Evolutionary conservation across 2,113 vertebrate genomes (phyloP).

Genomic region (Plotosus lineatus): DNA sequence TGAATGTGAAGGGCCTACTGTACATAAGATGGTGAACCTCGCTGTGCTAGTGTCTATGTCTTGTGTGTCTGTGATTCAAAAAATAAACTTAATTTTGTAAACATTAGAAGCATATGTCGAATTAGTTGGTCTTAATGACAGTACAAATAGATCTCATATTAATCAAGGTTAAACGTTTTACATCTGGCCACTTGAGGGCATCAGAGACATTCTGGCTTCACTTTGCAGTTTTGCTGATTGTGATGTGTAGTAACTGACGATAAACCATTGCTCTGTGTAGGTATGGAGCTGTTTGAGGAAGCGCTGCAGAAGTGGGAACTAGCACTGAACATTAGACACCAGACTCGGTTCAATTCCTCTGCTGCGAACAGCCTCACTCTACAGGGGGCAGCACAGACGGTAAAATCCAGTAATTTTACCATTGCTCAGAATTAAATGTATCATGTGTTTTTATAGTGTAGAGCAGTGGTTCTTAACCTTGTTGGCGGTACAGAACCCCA

Average conservation of each 20-base stretch:
- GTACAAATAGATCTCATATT: neutral
- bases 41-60: neutral
- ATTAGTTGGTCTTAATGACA: neutral
- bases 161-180: neutral
- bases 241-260: neutral
- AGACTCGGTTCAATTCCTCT: conserved; percentile 67
- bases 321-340: conserved; percentile 86
- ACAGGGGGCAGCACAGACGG: conserved; percentile 65
- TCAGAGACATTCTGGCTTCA: neutral
- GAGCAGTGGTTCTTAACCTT: neutral
- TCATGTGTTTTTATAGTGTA: neutral
- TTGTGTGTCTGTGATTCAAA: neutral
- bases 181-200: neutral
- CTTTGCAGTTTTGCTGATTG: neutral
- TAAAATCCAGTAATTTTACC: conserved; percentile 41
- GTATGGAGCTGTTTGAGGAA: conserved; percentile 98
- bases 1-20: no score
- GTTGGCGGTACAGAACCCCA: no score
- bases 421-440: conserved; percentile 54
- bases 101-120: neutral
- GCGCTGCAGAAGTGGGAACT: conserved; percentile 95
- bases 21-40: neutral
- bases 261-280: conserved; percentile 59
- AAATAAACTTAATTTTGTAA: neutral
- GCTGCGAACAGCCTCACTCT: conserved; percentile 65